These are phyloP conservation scores for Datnioides undecimradiatus DNA, from an alignment of 2,113 vertebrate genomes.

Conservation along the genomic window DNA sequence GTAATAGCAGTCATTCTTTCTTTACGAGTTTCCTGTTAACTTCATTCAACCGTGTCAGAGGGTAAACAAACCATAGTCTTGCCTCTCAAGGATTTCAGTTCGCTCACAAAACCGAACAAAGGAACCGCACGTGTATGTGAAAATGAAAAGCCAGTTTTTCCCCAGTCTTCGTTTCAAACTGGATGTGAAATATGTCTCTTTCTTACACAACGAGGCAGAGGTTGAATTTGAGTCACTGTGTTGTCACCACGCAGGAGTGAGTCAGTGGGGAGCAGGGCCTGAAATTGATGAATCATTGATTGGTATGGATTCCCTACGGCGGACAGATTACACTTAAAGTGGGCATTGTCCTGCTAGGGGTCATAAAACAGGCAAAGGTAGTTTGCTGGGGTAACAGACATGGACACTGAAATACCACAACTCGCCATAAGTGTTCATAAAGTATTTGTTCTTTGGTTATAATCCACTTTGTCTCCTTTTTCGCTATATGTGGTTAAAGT, in stretches of 20 bases:
- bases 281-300: slow-evolving; percentile 69
- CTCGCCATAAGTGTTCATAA: background rate
- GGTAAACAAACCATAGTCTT: background rate
- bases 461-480: background rate
- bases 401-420: background rate
- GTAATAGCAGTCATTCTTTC: background rate
- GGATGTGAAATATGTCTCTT: background rate
- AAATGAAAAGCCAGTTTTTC: background rate
- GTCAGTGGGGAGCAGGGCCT: slow-evolving; percentile 25
- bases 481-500: background rate
- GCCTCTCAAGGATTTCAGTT: background rate
- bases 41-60: background rate
- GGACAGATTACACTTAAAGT: slow-evolving; percentile 16
- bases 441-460: background rate
- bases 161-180: background rate
- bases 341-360: background rate
- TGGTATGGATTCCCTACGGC: slow-evolving; percentile 35
- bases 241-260: slow-evolving; percentile 54
- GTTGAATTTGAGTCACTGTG: slow-evolving; percentile 53
- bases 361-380: background rate
- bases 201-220: slow-evolving; percentile 5
- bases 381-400: background rate
- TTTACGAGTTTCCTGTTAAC: background rate
- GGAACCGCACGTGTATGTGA: slow-evolving; percentile 17
- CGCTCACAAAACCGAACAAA: background rate